phyloP scores from a whole-genome alignment of 2,113 vertebrate genomes.

The Ploceus nigricollis region DNA sequence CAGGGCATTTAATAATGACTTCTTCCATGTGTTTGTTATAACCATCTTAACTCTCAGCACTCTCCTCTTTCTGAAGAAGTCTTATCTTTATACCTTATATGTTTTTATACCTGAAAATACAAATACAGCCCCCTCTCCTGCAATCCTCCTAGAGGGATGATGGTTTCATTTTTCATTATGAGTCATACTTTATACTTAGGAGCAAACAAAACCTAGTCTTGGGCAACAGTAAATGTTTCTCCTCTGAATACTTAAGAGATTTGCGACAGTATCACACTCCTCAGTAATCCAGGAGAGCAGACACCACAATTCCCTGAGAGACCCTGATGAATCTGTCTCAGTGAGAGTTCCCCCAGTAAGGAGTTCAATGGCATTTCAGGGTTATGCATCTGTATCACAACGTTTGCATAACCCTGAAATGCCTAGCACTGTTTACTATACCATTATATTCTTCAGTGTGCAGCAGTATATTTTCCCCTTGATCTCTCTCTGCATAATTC shows the following conservation, averaged over 20 bases:
- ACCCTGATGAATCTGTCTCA: too few species aligned
- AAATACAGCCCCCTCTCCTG: background rate
- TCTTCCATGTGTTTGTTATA: background rate
- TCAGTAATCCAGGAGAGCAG: background rate
- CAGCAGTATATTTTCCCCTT: background rate
- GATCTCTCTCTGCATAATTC: background rate
- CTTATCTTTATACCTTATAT: background rate
- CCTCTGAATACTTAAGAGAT: background rate
- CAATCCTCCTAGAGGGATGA: background rate
- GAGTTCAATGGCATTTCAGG: background rate
- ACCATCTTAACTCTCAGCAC: background rate
- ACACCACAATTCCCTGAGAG: background rate
- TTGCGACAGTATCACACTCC: background rate
- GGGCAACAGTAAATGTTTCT: background rate
- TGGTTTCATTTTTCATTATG: background rate
- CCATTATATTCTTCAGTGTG: background rate
- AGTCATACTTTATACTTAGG: background rate
- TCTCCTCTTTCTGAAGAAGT: background rate
- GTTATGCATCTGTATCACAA: background rate
- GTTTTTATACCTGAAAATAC: background rate
- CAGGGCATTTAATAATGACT: background rate
- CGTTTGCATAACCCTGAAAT: background rate
- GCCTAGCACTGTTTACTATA: background rate
- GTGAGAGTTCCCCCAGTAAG: background rate
- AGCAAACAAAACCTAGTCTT: background rate